Percentiles rank a stretch among this genome's conserved stretches.
These are phyloP conservation scores for Lasius fuliginosus DNA, from an alignment of 2,888 invertebrate genomes.

Conservation along the genomic window DNA sequence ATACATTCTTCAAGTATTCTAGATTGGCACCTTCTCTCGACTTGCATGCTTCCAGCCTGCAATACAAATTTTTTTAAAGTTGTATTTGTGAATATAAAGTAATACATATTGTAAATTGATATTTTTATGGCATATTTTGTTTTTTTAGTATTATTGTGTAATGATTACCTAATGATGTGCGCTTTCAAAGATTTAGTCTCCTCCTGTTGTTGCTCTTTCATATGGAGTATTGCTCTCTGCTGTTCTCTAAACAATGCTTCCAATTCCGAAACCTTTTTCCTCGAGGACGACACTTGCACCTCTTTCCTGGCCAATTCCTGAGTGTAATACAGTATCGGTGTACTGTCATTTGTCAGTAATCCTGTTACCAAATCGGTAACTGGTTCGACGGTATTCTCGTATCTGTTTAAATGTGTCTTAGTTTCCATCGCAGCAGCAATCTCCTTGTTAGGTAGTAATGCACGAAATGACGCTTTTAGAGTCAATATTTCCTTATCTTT, in stretches of 20 bases:
- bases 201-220: constrained; percentile 81
- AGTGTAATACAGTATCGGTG: constrained; percentile 93
- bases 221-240: constrained; percentile 82
- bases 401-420: constrained; percentile 78
- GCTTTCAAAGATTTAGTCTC: constrained; percentile 80
- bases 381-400: constrained; percentile 79
- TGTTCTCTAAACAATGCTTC: constrained; percentile 84
- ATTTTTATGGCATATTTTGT: background rate
- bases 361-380: constrained; percentile 82
- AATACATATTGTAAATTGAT: background rate
- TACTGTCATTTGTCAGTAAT: constrained; percentile 88
- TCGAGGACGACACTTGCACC: constrained; percentile 91
- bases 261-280: constrained; percentile 91
- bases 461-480: constrained; percentile 88
- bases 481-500: constrained; percentile 92
- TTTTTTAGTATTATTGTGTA: background rate
- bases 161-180: constrained; percentile 83
- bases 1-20: constrained; percentile 96
- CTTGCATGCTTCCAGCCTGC: constrained; percentile 90
- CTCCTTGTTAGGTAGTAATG: constrained; percentile 86
- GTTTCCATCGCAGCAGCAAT: constrained; percentile 75
- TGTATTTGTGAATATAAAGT: background rate
- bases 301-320: constrained; percentile 94
- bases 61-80: constrained; percentile 26
- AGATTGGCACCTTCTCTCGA: constrained; percentile 95